A percentile compares a stretch with the other conserved stretches of the same genome.
phyloP scores from a whole-genome alignment of 1,140 invertebrate genomes.

The Orussus abietinus region DNA sequence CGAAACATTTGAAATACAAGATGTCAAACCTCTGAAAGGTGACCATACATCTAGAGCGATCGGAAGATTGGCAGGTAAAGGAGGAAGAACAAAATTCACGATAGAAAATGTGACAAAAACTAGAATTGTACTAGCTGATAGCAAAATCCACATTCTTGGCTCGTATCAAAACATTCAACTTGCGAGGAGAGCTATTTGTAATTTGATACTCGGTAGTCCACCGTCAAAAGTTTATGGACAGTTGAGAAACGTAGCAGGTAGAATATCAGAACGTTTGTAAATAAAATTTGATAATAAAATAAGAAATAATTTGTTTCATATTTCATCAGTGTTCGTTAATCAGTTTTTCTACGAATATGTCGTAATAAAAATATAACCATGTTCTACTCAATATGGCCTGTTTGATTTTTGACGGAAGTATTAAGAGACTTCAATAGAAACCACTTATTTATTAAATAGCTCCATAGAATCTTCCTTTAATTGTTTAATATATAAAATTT shows the following conservation, averaged over 20 bases:
- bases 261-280: slow-evolving; percentile 80
- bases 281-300: slow-evolving; percentile 15
- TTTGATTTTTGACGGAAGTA: too few relatives aligned
- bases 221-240: slow-evolving; percentile 96
- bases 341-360: too few relatives aligned
- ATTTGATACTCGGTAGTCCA: slow-evolving; percentile 93
- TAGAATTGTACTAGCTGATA: slow-evolving; percentile 94
- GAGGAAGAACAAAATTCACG: slow-evolving; percentile 95
- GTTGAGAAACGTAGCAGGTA: slow-evolving; percentile 76
- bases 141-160: slow-evolving; percentile 95
- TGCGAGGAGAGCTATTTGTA: slow-evolving; percentile 94
- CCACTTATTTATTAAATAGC: too few relatives aligned
- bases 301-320: too few relatives aligned
- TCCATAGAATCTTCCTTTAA: too few relatives aligned
- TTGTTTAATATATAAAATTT: slow-evolving; percentile 7
- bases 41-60: slow-evolving; percentile 95
- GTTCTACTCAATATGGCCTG: too few relatives aligned
- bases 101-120: slow-evolving; percentile 99
- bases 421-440: too few relatives aligned
- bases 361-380: too few relatives aligned
- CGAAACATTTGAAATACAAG: slow-evolving; percentile 95
- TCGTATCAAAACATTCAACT: slow-evolving; percentile 96
- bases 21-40: slow-evolving; percentile 94
- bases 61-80: slow-evolving; percentile 94
- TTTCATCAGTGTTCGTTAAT: too few relatives aligned